Percentiles rank a stretch among this genome's conserved stretches.
Evolutionary conservation across 2,888 invertebrate species (phyloP).

Genomic region (Reticulitermes lucifugus): DNA sequence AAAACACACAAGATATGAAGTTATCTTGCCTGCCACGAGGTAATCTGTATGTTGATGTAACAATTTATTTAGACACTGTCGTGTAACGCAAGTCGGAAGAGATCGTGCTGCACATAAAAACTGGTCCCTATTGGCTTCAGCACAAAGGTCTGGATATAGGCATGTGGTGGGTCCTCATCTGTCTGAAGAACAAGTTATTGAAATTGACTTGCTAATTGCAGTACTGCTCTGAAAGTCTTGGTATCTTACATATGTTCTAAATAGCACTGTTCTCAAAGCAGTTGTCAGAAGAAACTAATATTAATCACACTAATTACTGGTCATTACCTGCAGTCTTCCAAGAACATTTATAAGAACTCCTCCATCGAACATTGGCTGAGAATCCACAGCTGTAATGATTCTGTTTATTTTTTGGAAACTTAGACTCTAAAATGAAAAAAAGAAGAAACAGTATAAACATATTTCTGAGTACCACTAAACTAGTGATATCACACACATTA

Average conservation of each 20-base stretch:
- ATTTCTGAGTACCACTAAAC: too few relatives aligned
- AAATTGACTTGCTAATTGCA: neutral
- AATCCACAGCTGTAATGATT: constrained; percentile 92
- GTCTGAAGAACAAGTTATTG: constrained; percentile 72
- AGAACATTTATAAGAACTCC: constrained; percentile 96
- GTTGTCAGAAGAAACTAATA: neutral
- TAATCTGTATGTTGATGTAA: constrained; percentile 32
- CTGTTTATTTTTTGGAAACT: constrained; percentile 94
- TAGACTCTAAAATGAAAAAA: constrained; percentile 77
- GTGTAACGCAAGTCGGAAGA: constrained; percentile 93
- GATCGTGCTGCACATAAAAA: constrained; percentile 95
- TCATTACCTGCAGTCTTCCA: constrained; percentile 90
- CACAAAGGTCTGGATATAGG: constrained; percentile 94
- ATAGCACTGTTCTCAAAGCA: neutral
- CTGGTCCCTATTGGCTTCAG: constrained; percentile 88
- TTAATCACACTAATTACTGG: neutral
- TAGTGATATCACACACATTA: too few relatives aligned
- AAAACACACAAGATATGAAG: constrained; percentile 31
- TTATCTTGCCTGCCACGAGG: constrained; percentile 46
- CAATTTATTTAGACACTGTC: constrained; percentile 69
- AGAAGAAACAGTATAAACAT: neutral
- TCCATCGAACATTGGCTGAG: constrained; percentile 98
- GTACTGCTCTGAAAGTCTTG: neutral
- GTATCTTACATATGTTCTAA: neutral
- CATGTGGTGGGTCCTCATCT: constrained; percentile 94